A percentile compares a stretch with the other conserved stretches of the same genome.
Evolutionary conservation across 2,888 invertebrate species (phyloP).

Genomic region (Drosophila cracens): DNA sequence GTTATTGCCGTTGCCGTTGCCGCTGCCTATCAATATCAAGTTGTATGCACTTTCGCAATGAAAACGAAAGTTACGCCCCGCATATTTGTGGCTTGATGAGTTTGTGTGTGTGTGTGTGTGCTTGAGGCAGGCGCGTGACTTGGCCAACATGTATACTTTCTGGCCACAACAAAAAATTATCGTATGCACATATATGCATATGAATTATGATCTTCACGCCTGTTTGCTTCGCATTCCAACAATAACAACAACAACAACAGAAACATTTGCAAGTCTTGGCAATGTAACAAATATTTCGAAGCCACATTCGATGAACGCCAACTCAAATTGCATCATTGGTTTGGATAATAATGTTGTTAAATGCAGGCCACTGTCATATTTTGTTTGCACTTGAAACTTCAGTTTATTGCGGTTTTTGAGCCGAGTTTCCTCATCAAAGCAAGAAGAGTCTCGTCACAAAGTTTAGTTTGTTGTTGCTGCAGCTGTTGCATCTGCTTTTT

Average conservation of each 20-base stretch:
- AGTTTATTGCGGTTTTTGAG: slow-evolving; percentile 32
- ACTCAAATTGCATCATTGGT: slow-evolving; percentile 58
- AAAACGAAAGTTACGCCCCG: slow-evolving; percentile 77
- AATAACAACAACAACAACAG: slow-evolving; percentile 20
- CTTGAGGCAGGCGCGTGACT: slow-evolving; percentile 63
- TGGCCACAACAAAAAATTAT: slow-evolving; percentile 44
- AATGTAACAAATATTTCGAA: slow-evolving; percentile 75
- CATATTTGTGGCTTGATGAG: slow-evolving; percentile 20
- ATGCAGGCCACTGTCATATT: slow-evolving; percentile 64
- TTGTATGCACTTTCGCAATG: slow-evolving; percentile 81
- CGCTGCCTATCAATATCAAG: slow-evolving; percentile 64
- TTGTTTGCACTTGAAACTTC: slow-evolving; percentile 71
- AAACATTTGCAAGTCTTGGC: slow-evolving; percentile 62
- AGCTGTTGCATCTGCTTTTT: slow-evolving; percentile 45
- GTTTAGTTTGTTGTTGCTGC: slow-evolving; percentile 6
- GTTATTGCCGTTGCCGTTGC: slow-evolving; percentile 17
- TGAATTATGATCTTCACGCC: slow-evolving; percentile 80
- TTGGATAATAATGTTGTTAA: slow-evolving; percentile 31
- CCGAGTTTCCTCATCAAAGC: slow-evolving; percentile 31
- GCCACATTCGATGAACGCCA: slow-evolving; percentile 56
- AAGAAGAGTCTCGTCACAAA: slow-evolving; percentile 20
- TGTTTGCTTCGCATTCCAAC: slow-evolving; percentile 51
- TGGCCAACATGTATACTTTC: slow-evolving; percentile 71
- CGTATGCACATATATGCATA: slow-evolving; percentile 35
- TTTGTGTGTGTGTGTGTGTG: slow-evolving; percentile 16